Conservation (phyloP, 2,797 vertebrate species). For the Chaetophractus vellerosus region DNA sequence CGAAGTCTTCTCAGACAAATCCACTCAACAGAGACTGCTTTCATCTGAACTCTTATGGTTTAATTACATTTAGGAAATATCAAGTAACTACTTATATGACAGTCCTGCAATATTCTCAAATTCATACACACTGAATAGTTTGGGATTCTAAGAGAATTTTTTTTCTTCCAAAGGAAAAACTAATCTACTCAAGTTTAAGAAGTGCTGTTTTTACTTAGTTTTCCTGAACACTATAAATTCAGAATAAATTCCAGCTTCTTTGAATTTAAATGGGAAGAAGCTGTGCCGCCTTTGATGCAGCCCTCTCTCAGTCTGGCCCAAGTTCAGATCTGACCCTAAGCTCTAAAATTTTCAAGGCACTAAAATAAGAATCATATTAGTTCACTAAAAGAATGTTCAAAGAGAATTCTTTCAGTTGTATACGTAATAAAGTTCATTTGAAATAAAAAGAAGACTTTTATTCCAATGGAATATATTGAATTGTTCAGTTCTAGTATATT, state of each 20-base stretch:
- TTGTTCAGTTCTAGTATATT: constrained; percentile 73
- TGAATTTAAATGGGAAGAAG: not conserved
- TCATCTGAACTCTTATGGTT: not conserved
- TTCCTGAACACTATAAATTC: constrained; percentile 33
- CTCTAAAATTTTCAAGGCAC: not conserved
- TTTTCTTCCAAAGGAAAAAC: not conserved
- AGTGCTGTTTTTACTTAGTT: constrained; percentile 16
- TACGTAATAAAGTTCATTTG: constrained; percentile 55
- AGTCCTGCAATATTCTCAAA: constrained; percentile 16
- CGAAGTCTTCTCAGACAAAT: not conserved
- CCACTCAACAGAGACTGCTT: not conserved
- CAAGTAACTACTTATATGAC: constrained; percentile 34
- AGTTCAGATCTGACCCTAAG: not conserved
- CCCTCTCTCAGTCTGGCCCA: not conserved
- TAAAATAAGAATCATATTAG: not conserved
- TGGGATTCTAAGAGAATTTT: not conserved
- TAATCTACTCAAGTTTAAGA: constrained; percentile 44
- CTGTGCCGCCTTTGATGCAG: not conserved
- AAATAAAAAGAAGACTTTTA: constrained; percentile 65
- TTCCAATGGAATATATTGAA: constrained; percentile 58
- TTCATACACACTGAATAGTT: not conserved
- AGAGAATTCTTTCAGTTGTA: constrained; percentile 33
- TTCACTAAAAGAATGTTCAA: constrained; percentile 11
- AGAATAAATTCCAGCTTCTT: not conserved
- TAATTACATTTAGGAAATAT: constrained; percentile 61